phyloP scores from a whole-genome alignment of 2,888 invertebrate species.

The Eledona agricola region DNA sequence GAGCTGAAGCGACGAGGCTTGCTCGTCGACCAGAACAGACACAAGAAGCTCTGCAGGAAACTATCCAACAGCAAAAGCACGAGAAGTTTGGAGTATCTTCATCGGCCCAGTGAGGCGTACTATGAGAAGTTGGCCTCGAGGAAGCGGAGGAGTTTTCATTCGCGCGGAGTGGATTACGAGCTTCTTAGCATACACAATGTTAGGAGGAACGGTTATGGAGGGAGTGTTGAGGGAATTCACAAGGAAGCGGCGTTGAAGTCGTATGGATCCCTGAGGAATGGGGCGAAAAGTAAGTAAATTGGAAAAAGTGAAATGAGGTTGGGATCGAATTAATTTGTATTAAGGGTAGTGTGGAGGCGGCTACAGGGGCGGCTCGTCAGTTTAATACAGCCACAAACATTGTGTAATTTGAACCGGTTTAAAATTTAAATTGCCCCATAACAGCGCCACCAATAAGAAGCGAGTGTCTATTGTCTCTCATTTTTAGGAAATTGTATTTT shows the following conservation, averaged over 20 bases:
- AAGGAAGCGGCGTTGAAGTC: slow-evolving; percentile 47
- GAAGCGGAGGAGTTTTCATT: slow-evolving; percentile 6
- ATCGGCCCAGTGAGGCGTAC: slow-evolving; percentile 65
- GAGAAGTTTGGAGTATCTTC: slow-evolving; percentile 66
- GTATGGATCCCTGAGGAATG: slow-evolving; percentile 44
- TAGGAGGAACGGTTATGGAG: slow-evolving; percentile 55
- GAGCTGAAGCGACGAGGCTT: slow-evolving; percentile 65
- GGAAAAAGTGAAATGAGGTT: no score
- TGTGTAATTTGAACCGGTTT: no score
- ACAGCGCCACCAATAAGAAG: no score
- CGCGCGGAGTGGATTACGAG: slow-evolving; percentile 72
- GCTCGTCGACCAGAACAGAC: slow-evolving; percentile 57
- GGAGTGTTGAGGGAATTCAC: slow-evolving; percentile 55
- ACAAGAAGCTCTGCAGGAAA: slow-evolving; percentile 58
- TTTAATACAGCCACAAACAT: no score
- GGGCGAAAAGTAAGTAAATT: slow-evolving; percentile 42
- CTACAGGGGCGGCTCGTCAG: no score
- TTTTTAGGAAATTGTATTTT: no score
- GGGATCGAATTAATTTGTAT: no score
- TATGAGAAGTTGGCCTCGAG: slow-evolving; percentile 60
- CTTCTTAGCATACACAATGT: slow-evolving; percentile 67
- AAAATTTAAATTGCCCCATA: no score
- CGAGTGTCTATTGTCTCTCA: no score
- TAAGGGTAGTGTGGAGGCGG: no score
- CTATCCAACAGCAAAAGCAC: slow-evolving; percentile 59